Evolutionary conservation across 1,140 invertebrate species (phyloP).

Genomic region (Trissolcus basalis): DNA sequence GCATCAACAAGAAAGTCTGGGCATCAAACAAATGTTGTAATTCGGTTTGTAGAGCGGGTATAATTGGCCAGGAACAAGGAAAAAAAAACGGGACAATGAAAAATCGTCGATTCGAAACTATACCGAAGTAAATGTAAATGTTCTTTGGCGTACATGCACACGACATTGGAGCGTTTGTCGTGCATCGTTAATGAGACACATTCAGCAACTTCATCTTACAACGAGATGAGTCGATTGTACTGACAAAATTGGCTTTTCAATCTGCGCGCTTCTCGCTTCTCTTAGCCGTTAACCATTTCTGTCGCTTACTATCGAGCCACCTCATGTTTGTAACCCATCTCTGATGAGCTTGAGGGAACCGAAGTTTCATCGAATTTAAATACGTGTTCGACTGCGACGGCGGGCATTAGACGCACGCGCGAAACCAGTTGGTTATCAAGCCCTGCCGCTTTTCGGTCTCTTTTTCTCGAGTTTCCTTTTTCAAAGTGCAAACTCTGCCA

Average conservation of each 20-base stretch:
- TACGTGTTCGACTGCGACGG: conserved; percentile 47
- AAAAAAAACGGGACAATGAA: conserved; percentile 6
- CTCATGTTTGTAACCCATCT: conserved; percentile 53
- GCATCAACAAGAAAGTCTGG: no score
- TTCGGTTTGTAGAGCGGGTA: no score
- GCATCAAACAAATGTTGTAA: no score
- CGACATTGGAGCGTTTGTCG: conserved; percentile 60
- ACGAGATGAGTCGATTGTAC: conserved; percentile 72
- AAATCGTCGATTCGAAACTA: conserved; percentile 15
- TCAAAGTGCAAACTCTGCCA: conserved; percentile 42
- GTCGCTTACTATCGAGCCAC: conserved; percentile 39
- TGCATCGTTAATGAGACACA: conserved; percentile 72
- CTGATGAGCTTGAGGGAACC: conserved; percentile 62
- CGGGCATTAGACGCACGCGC: conserved; percentile 46
- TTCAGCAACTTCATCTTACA: conserved; percentile 72
- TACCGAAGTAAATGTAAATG: conserved; percentile 31
- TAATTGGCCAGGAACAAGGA: conserved; percentile 3
- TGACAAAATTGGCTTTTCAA: conserved; percentile 74
- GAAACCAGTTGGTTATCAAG: conserved; percentile 42
- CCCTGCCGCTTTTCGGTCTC: conserved; percentile 42
- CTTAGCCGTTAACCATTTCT: conserved; percentile 47
- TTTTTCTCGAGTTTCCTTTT: conserved; percentile 52
- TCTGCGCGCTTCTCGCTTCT: conserved; percentile 60
- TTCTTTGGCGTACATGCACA: conserved; percentile 36
- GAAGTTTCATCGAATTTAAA: conserved; percentile 69